A percentile compares a stretch with the other conserved stretches of the same genome.
These are phyloP conservation scores for Elysia crispata DNA, from an alignment of 2,888 invertebrate genomes.

Conservation along the genomic window DNA sequence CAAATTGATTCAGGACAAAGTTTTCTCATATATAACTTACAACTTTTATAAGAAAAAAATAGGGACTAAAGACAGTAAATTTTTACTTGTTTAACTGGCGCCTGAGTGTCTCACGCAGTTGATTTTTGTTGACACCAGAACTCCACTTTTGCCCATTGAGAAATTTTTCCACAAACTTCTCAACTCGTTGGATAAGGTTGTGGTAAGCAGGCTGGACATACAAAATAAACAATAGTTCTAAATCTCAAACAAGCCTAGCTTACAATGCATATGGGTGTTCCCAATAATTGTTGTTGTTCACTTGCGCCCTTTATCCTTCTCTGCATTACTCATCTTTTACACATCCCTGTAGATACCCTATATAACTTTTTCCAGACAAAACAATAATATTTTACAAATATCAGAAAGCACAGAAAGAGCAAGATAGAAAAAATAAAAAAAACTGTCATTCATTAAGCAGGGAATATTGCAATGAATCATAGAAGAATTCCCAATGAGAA, in stretches of 20 bases:
- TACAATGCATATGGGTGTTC: too few species aligned
- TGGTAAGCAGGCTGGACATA: slow-evolving; percentile 89
- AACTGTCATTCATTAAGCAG: too few species aligned
- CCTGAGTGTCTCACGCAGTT: slow-evolving; percentile 90
- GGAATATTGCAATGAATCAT: too few species aligned
- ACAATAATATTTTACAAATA: too few species aligned
- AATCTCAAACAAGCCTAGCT: not conserved
- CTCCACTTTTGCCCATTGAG: slow-evolving; percentile 90
- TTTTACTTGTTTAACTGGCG: slow-evolving; percentile 91
- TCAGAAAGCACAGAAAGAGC: too few species aligned
- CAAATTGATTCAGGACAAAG: not conserved
- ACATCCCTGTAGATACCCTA: too few species aligned
- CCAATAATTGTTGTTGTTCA: not conserved
- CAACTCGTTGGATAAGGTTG: slow-evolving; percentile 92
- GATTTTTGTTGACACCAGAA: slow-evolving; percentile 93
- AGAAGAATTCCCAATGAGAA: too few species aligned
- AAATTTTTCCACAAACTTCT: slow-evolving; percentile 90
- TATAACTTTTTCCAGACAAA: too few species aligned
- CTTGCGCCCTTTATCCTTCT: not conserved
- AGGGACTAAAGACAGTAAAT: too few species aligned
- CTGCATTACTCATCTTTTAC: too few species aligned
- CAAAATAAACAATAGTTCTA: slow-evolving; percentile 26
- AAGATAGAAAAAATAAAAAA: too few species aligned
- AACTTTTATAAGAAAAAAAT: too few species aligned
- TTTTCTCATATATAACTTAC: slow-evolving; percentile 89